phyloP scores from a whole-genome alignment of 1,140 invertebrate species.

The Brachionus koreanus region DNA sequence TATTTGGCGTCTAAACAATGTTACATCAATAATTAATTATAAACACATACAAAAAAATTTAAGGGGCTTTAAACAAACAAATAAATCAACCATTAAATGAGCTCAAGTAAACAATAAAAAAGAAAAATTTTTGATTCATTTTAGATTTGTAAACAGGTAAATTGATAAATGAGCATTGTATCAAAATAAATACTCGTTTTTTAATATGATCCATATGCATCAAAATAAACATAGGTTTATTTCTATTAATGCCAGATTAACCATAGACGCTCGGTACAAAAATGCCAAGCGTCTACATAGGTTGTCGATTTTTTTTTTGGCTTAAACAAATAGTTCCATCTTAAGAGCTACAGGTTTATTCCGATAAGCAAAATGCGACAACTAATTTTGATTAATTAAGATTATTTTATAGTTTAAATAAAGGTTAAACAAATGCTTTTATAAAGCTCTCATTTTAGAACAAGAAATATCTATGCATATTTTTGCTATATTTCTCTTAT shows the following conservation, averaged over 20 bases:
- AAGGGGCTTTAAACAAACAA: neutral
- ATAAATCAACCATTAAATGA: slow-evolving; percentile 22
- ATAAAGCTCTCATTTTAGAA: too few relatives aligned
- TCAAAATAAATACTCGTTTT: neutral
- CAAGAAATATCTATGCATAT: too few relatives aligned
- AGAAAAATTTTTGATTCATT: slow-evolving; percentile 4
- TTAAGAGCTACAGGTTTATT: neutral
- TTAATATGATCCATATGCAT: slow-evolving; percentile 33
- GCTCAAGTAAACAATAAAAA: neutral
- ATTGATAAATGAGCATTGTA: slow-evolving; percentile 29
- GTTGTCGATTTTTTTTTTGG: neutral
- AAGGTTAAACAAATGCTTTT: too few relatives aligned
- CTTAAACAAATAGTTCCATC: slow-evolving; percentile 1
- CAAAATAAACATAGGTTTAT: neutral
- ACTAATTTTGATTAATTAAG: too few relatives aligned
- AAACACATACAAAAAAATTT: neutral
- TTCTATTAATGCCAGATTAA: slow-evolving; percentile 27
- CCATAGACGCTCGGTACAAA: neutral
- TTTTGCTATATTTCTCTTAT: too few relatives aligned
- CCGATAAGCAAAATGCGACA: neutral
- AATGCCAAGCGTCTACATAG: slow-evolving; percentile 7
- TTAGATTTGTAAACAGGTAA: slow-evolving; percentile 17
- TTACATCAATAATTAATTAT: slow-evolving; percentile 36
- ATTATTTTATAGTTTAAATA: too few relatives aligned
- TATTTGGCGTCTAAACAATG: neutral